Evolutionary conservation across 2,113 vertebrate species (phyloP), one percentile per base, ranked within the genome.

Genomic region (Dasyornis broadbenti): DNA sequence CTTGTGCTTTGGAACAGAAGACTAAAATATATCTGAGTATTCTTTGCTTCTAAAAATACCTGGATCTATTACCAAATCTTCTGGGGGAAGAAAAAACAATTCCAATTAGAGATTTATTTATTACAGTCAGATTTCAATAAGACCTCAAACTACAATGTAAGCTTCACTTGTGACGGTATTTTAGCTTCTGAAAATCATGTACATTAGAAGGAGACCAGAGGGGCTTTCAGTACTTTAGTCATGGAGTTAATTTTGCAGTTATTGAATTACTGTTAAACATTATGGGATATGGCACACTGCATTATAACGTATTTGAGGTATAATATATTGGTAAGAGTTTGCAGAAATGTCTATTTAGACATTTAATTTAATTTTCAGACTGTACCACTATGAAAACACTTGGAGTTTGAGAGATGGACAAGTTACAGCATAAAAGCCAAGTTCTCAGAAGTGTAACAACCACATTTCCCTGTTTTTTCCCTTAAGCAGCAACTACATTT

Each of bases 11-110:
- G 30, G 75, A 93, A 54, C 13, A 66, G 39, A 5, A 66, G 65
- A 81, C 47, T 75, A 31, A 92, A 94, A 89, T 86, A 66, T 33
- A 68, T 70, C 23, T 61, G 44, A 84, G 71, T 52, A 44, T 9
- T 28, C 54, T 83, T 90, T 63, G 39, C 61, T 92, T 92, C 83
- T 92, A 78, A 92, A 92, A 93, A 92, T 95, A 95, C 6, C 33
- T 78, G 52, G 19, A 54, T 69, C 11, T 59, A 42, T 80, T 93
- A 77, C 42, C 11, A 83, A 86, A 63, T 65, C n/a, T 73, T 80
- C 39, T 33, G 39, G 26, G 53, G 54, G 56, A 86, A 91, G 64
- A 20, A 83, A 72, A 83, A 84, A 44, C 44, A 64, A 78, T 81
- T 57, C 56, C 13, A 68, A n/a, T 63, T 52, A 73, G 2, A 5